phyloP scores from a whole-genome alignment of 2,888 invertebrate genomes.

The Callinectes sapidus region DNA sequence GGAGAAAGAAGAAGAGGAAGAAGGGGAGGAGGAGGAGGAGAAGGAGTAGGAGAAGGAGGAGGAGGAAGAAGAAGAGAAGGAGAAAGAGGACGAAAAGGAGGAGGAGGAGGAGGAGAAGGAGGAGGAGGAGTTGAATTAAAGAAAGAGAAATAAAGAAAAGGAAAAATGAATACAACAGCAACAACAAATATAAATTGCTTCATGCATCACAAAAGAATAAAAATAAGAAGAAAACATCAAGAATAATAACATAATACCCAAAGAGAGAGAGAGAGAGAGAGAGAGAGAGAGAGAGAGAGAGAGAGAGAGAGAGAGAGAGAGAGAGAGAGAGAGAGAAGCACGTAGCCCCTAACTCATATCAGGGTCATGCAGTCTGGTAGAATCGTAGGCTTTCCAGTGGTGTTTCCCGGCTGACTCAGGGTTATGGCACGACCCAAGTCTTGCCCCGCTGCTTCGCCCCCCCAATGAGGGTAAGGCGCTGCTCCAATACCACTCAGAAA shows the following conservation, averaged over 20 bases:
- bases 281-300: slow-evolving; percentile 28
- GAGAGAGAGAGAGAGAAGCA: slow-evolving; percentile 22
- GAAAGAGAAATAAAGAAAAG: background rate
- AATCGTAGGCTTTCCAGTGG: background rate
- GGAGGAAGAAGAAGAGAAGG: background rate
- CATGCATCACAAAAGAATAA: background rate
- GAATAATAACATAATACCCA: background rate
- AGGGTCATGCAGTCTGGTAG: background rate
- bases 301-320: slow-evolving; percentile 34
- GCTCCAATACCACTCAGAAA: background rate
- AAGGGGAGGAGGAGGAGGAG: background rate
- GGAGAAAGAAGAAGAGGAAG: background rate
- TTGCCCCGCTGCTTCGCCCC: background rate
- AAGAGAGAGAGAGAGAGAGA: background rate
- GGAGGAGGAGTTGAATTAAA: background rate
- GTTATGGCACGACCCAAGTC: background rate
- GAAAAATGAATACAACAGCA: background rate
- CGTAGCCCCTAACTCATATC: slow-evolving; percentile 9
- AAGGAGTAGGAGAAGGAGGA: background rate
- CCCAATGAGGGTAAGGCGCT: background rate
- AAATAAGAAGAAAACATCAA: background rate
- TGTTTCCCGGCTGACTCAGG: background rate
- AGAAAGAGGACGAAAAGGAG: background rate
- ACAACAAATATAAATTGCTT: background rate
- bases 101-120: background rate